Conservation (phyloP, 2,113 vertebrate species). For the Podocnemis expansa region DNA sequence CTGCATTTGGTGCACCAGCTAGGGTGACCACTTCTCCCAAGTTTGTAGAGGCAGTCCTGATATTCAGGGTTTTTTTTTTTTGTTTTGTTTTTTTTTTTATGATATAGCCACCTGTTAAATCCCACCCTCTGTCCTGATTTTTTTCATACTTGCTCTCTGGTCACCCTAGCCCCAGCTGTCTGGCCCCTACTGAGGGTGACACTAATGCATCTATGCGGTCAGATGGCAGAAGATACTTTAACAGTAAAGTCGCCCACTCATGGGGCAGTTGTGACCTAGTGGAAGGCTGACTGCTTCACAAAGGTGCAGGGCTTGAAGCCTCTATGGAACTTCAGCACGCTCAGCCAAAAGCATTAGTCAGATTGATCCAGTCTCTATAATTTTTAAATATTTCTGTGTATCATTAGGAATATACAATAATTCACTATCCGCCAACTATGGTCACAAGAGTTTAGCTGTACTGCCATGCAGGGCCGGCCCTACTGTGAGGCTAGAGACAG, state of each 20-base stretch:
- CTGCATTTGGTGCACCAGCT: not conserved
- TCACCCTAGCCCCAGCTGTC: not conserved
- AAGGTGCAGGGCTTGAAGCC: not conserved
- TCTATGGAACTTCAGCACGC: not conserved
- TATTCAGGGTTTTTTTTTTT: too few species aligned
- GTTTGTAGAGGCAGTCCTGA: too few species aligned
- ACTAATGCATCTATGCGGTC: not conserved
- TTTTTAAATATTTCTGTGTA: not conserved
- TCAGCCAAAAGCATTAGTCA: not conserved
- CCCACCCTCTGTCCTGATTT: too few species aligned
- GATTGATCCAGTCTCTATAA: not conserved
- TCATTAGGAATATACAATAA: not conserved
- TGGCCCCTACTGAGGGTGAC: not conserved
- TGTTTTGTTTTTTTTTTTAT: too few species aligned
- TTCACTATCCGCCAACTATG: not conserved
- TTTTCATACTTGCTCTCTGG: too few species aligned
- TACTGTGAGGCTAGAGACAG: too few species aligned
- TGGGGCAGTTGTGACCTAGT: not conserved
- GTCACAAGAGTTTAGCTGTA: not conserved
- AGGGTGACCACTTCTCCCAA: too few species aligned
- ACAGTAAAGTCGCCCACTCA: not conserved
- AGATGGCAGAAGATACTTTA: not conserved
- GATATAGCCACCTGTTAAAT: too few species aligned
- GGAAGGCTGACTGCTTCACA: too few species aligned
- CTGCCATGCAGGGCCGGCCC: too few species aligned